A percentile compares a stretch with the other conserved stretches of the same genome.
Evolutionary conservation across 2,113 vertebrate genomes (phyloP).

Genomic region (Pogonocichla stellata): DNA sequence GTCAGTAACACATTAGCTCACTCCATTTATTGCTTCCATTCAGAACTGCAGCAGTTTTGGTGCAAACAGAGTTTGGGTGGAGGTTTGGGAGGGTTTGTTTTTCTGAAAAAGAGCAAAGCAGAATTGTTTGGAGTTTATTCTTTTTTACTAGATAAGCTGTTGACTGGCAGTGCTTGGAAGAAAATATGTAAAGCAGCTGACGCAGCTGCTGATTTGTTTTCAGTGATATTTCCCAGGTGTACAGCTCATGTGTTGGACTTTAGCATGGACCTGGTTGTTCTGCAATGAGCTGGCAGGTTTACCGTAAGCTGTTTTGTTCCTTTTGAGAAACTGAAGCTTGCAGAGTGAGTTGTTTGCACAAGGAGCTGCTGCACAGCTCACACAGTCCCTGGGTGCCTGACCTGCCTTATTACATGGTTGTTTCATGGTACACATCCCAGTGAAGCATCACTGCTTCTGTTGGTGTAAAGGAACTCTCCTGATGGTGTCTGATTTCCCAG

Average conservation of each 20-base stretch:
- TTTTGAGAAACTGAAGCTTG: background rate
- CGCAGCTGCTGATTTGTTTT: background rate
- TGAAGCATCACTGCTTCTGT: background rate
- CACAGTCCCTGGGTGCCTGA: background rate
- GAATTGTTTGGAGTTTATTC: background rate
- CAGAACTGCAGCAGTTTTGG: background rate
- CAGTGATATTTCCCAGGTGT: background rate
- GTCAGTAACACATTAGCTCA: conserved; percentile 30
- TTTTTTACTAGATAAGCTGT: background rate
- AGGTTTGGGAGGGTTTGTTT: background rate
- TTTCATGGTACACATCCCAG: background rate
- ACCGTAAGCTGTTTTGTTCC: background rate
- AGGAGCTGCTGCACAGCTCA: background rate
- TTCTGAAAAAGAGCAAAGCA: background rate
- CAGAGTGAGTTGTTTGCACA: background rate
- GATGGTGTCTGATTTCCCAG: background rate
- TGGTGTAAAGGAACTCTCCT: background rate
- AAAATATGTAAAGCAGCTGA: background rate
- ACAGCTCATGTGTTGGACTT: conserved; percentile 33
- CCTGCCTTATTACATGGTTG: background rate
- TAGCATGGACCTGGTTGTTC: background rate
- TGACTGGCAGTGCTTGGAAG: background rate
- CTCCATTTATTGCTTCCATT: background rate
- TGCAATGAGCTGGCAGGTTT: conserved; percentile 3
- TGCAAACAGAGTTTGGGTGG: background rate